These are phyloP conservation scores for Peromyscus melanophrys DNA, from an alignment of 2,797 vertebrate species.

Conservation along the genomic window DNA sequence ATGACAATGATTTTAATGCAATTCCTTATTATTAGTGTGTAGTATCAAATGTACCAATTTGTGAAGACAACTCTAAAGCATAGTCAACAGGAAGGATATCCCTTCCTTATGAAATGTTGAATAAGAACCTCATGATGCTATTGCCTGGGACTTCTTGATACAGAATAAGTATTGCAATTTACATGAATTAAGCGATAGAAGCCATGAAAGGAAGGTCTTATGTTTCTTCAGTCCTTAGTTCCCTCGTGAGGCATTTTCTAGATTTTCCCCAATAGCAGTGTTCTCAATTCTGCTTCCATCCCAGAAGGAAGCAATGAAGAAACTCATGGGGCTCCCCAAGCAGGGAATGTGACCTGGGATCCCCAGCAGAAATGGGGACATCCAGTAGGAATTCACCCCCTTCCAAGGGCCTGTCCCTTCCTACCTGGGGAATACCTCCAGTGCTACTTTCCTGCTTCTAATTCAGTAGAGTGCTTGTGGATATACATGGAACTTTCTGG, in stretches of 20 bases:
- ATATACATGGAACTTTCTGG: conserved; percentile 66
- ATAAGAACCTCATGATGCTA: not conserved
- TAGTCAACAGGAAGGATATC: not conserved
- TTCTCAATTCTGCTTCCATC: conserved; percentile 70
- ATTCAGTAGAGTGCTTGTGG: conserved; percentile 31
- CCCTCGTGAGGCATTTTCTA: not conserved
- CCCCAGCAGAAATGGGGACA: conserved; percentile 79
- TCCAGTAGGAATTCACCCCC: conserved; percentile 76
- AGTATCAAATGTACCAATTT: not conserved
- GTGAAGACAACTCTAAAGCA: conserved; percentile 13
- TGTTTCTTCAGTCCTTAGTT: conserved; percentile 51
- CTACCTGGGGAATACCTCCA: conserved; percentile 82
- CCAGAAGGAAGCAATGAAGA: conserved; percentile 69
- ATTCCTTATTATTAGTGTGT: not conserved
- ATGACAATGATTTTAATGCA: not conserved
- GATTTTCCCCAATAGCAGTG: conserved; percentile 49
- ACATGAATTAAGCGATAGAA: conserved; percentile 11
- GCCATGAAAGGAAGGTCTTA: not conserved
- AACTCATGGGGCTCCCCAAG: conserved; percentile 77
- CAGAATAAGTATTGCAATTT: conserved; percentile 4
- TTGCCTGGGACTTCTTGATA: not conserved
- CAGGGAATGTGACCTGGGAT: conserved; percentile 68
- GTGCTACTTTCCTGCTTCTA: conserved; percentile 52
- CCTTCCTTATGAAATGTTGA: not conserved
- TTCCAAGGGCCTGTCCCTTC: conserved; percentile 77